These are phyloP conservation scores for Zalophus californianus DNA, from an alignment of 2,797 vertebrate genomes.

Conservation along the genomic window DNA sequence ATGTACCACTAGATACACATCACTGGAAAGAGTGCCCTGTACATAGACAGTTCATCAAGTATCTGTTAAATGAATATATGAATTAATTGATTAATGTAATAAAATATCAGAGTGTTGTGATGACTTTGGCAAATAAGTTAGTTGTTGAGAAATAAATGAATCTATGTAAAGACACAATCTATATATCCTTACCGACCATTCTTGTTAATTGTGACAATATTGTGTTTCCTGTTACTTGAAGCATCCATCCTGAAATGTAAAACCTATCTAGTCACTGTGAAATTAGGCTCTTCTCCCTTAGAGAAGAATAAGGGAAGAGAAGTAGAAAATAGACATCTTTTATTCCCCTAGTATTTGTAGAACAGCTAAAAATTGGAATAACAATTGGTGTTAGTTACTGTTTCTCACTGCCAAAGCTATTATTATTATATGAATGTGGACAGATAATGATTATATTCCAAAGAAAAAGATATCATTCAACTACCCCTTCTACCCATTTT, in stretches of 20 bases:
- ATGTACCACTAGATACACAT: not conserved
- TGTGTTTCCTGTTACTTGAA: not conserved
- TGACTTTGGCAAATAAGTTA: not conserved
- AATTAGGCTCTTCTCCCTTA: not conserved
- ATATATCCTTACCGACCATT: not conserved
- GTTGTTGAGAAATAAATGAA: not conserved
- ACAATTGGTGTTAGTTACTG: not conserved
- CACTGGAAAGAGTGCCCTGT: not conserved
- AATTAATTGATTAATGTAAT: not conserved
- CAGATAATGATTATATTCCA: not conserved
- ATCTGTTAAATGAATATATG: not conserved
- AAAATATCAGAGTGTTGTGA: not conserved
- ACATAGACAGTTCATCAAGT: not conserved
- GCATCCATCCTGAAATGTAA: not conserved
- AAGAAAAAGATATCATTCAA: not conserved
- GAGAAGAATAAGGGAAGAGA: not conserved
- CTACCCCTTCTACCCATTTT: not conserved
- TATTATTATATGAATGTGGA: not conserved
- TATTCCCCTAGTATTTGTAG: not conserved
- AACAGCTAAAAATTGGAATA: not conserved
- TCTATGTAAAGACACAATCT: not conserved
- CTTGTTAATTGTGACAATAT: not conserved
- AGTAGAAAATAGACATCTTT: not conserved
- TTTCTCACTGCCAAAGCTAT: not conserved
- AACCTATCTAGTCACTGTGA: not conserved